Evolutionary conservation across 2,888 invertebrate genomes (phyloP).

Genomic region (Drosophila greeni): DNA sequence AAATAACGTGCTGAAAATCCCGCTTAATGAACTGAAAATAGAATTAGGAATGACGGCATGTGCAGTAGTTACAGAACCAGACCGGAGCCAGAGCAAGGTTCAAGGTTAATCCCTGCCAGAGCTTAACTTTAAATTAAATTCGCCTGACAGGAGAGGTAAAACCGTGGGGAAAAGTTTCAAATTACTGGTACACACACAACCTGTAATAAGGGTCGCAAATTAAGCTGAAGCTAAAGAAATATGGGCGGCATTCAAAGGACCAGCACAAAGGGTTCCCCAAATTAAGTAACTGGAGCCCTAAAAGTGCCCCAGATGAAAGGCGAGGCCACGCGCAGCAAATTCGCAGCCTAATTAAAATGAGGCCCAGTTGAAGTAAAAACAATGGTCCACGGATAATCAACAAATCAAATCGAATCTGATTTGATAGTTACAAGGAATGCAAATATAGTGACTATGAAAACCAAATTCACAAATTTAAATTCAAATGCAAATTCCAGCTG

Average conservation of each 20-base stretch:
- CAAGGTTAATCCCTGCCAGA: slow-evolving; percentile 33
- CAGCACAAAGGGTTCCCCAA: not conserved
- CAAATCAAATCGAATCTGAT: slow-evolving; percentile 18
- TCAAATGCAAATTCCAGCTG: slow-evolving; percentile 40
- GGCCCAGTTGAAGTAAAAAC: slow-evolving; percentile 10
- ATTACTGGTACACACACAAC: slow-evolving; percentile 19
- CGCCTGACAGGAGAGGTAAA: not conserved
- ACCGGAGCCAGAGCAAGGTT: slow-evolving; percentile 12
- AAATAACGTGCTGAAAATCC: slow-evolving; percentile 64
- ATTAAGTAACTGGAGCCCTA: slow-evolving; percentile 1
- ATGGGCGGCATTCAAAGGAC: not conserved
- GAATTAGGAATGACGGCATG: slow-evolving; percentile 46
- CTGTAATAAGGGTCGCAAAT: slow-evolving; percentile 21
- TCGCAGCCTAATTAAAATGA: slow-evolving; percentile 24
- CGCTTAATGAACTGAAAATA: slow-evolving; percentile 68
- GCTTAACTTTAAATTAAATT: slow-evolving; percentile 35
- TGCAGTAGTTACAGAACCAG: slow-evolving; percentile 20
- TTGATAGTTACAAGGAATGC: slow-evolving; percentile 3
- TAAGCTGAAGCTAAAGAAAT: slow-evolving; percentile 13
- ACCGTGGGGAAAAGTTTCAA: slow-evolving; percentile 4
- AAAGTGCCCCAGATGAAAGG: slow-evolving; percentile 9
- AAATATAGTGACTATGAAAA: not conserved
- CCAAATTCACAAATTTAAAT: slow-evolving; percentile 24
- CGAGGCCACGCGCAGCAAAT: slow-evolving; percentile 3
- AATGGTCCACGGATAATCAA: slow-evolving; percentile 6